Evolutionary conservation across 2,113 vertebrate species (phyloP).

Genomic region (Nibea albiflora): DNA sequence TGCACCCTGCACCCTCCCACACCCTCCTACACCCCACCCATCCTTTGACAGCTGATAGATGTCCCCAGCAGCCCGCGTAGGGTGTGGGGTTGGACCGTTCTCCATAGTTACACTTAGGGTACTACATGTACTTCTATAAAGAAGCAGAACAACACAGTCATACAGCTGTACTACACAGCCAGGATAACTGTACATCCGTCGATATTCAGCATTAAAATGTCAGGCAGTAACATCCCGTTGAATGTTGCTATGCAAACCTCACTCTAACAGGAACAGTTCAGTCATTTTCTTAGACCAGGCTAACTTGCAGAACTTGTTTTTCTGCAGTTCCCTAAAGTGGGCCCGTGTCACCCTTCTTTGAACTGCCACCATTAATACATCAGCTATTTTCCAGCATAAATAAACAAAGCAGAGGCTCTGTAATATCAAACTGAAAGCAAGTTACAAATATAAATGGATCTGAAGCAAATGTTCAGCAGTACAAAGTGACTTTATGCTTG

Average conservation of each 20-base stretch:
- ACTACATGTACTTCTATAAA: neutral
- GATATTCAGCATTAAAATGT: neutral
- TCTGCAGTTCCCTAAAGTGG: neutral
- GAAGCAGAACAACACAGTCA: neutral
- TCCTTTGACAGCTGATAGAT: constrained; percentile 9
- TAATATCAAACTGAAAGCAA: neutral
- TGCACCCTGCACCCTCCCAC: constrained; percentile 31
- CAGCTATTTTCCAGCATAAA: neutral
- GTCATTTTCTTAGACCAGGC: neutral
- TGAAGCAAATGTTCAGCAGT: neutral
- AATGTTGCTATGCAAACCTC: neutral
- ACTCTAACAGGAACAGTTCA: neutral
- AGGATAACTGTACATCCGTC: neutral
- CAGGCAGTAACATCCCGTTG: neutral
- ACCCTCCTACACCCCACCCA: constrained; percentile 12
- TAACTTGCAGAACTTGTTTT: constrained; percentile 52
- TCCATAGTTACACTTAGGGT: constrained; percentile 9
- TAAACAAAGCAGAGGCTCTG: neutral
- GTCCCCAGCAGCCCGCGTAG: neutral
- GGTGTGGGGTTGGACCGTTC: neutral
- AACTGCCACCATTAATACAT: neutral
- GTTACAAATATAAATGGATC: neutral
- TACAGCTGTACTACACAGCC: neutral
- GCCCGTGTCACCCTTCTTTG: neutral
- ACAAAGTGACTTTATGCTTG: neutral